A percentile compares a stretch with the other conserved stretches of the same genome.
These are phyloP conservation scores for Nymphalis polychloros DNA, from an alignment of 2,888 invertebrate species.

Conservation along the genomic window DNA sequence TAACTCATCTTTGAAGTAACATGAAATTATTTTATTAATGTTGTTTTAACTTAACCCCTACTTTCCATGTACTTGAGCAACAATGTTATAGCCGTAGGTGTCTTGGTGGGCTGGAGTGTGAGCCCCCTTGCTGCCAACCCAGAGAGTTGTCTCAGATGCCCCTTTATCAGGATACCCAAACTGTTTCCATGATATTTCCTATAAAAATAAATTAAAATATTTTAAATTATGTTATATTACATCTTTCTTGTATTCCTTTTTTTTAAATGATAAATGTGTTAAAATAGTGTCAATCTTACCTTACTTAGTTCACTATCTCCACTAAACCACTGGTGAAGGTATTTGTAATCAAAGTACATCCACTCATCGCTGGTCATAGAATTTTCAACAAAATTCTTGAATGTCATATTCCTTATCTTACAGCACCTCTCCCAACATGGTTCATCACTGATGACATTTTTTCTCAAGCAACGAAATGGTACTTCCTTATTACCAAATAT, in stretches of 20 bases:
- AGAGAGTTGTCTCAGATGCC: conserved; percentile 88
- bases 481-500: conserved; percentile 80
- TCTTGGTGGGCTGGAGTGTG: conserved; percentile 97
- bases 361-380: conserved; percentile 77
- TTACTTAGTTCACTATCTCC: conserved; percentile 80
- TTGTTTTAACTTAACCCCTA: conserved; percentile 55
- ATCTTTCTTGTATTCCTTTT: background rate
- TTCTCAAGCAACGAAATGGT: conserved; percentile 79
- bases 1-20: too few relatives aligned
- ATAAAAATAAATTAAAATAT: conserved; percentile 7
- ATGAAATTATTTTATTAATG: too few relatives aligned
- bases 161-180: conserved; percentile 87
- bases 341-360: conserved; percentile 93
- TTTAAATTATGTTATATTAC: background rate
- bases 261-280: background rate
- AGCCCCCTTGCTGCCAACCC: conserved; percentile 93
- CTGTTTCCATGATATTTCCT: conserved; percentile 81
- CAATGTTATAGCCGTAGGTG: conserved; percentile 96
- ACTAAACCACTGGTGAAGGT: conserved; percentile 86
- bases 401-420: conserved; percentile 78
- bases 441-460: conserved; percentile 65
- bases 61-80: conserved; percentile 94
- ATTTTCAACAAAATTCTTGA: conserved; percentile 83
- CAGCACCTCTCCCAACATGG: conserved; percentile 92
- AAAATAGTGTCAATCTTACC: conserved; percentile 55